Base-by-base conservation (phyloP, 2,797 vertebrate genomes). In the Cottoperca gobio region DNA sequence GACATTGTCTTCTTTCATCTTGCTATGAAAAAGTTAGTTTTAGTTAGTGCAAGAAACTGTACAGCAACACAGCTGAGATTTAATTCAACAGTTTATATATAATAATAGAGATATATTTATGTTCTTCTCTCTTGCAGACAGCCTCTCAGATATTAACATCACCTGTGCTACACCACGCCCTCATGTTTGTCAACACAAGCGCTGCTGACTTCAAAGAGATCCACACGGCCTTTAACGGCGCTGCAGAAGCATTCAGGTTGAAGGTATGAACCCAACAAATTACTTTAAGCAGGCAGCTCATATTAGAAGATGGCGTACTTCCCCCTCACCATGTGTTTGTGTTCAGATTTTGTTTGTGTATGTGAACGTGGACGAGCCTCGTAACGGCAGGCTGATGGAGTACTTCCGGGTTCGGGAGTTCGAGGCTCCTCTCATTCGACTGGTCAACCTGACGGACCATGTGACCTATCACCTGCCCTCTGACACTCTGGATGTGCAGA, bases 401-500 rank as follows among this genome's bases (percentile, higher is more conserved):
- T 97, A 97, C 88, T 99, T 99, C 87, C 85, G 69, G 2, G 91
- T 99, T 42, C 93, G 93, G 16, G 89, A 90, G 0, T 87, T 93
- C 2, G 94, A 97, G 0, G 84, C 96, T 31, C 97, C 97, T 1
- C 91, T 95, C 0, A 85, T 97, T 43, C 96, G 96, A 57, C 87
- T 98, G 84, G 93, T 99, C 8, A 99, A 97, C 70, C 76, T 98
- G 79, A 97, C 94, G 3, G 93, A 94, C 0, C 89, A 95, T 0
- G 84, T 93, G 42, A 96, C 91, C 73, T 98, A 97, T 89, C 96
- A 97, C 78, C 95, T 98, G 91, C 96, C 95, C 8, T 96, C 96
- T 0, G 96, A 97, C 0, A 85, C 92, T 6, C 93, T 97, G 59
- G 95, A 92, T 0, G 37, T 57, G 6, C 64, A 91, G 23, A 96